phyloP scores from a whole-genome alignment of 2,888 invertebrate genomes.

The Phorcus lineatus region DNA sequence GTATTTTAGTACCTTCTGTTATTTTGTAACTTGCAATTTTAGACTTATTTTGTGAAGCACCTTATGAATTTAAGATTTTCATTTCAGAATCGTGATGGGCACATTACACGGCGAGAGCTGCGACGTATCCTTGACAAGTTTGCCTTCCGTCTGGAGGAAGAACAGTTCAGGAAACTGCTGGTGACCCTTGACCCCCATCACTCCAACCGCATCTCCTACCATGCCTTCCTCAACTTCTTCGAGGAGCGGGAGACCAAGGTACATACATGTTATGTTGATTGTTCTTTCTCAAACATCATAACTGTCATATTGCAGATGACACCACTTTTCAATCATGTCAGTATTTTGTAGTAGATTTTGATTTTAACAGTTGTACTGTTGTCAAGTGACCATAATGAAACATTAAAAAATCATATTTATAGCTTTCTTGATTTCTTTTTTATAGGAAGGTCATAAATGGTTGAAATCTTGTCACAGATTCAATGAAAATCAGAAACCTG shows the following conservation, averaged over 20 bases:
- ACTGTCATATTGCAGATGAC: too few relatives aligned
- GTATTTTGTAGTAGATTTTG: too few relatives aligned
- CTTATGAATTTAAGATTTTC: background rate
- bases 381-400: too few relatives aligned
- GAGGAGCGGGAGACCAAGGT: constrained; percentile 70
- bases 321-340: too few relatives aligned
- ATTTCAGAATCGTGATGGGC: constrained; percentile 68
- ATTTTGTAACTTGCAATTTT: too few relatives aligned
- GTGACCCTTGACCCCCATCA: constrained; percentile 65
- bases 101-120: constrained; percentile 67
- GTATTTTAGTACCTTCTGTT: too few relatives aligned
- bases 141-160: constrained; percentile 64
- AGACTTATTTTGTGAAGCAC: too few relatives aligned
- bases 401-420: too few relatives aligned
- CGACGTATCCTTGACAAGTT: constrained; percentile 68
- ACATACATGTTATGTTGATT: background rate
- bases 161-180: constrained; percentile 70
- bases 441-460: constrained; percentile 74
- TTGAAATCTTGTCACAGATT: constrained; percentile 70
- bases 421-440: constrained; percentile 5
- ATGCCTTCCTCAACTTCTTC: constrained; percentile 71
- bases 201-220: constrained; percentile 69
- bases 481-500: constrained; percentile 69
- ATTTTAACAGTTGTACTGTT: too few relatives aligned
- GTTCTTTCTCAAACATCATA: too few relatives aligned